Evolutionary conservation across 2,888 invertebrate species (phyloP), one percentile per base, ranked within the genome.

Genomic region (Gastrophysa polygoni): DNA sequence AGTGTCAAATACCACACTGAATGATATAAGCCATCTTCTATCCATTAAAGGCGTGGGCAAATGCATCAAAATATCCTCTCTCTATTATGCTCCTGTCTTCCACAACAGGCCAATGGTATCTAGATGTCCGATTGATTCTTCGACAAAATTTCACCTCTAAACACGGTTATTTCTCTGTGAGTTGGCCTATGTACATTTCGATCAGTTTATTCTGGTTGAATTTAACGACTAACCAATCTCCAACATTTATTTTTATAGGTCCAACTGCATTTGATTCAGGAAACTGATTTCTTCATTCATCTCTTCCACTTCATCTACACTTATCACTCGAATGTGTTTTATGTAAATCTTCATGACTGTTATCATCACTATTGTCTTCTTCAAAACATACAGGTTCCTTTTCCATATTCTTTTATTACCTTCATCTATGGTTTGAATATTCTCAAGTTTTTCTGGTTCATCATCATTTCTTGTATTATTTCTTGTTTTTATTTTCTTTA

Each of bases 161-260:
- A 50, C 57, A 57, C 11, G 34, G 24, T 50, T 49, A 14, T 49
- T 50, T 50, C 43, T 49, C 50, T 1, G 57, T 57, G 8, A 48
- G 48, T n/a, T 57, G 20, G n/a, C 48, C 57, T 48, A 57, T 34
- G 34, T 57, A 57, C 28, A 57, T 57, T 29, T 49, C 50, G 14
- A 43, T 24, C 50, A 38, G 49, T 57, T 49, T 57, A 14, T 57
- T 57, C 28, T 49, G 21, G n/a, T 49, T 17, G 14, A 57, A 57
- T 50, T 49, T 38, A 17, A 57, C 50, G 21, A 50, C 50, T 14
- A 56, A 2, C 24, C 46, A 56, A 46, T 43, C 24, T 14, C 49
- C 57, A 2, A 38, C 57, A 21, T 57, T 38, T 38, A 57, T 17
- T 57, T 57, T 49, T 21, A 34, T 24, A 57, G n/a, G 28, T 57